A percentile compares a stretch with the other conserved stretches of the same genome.
phyloP scores from a whole-genome alignment of 2,113 vertebrate genomes.

The Quiscalus mexicanus region DNA sequence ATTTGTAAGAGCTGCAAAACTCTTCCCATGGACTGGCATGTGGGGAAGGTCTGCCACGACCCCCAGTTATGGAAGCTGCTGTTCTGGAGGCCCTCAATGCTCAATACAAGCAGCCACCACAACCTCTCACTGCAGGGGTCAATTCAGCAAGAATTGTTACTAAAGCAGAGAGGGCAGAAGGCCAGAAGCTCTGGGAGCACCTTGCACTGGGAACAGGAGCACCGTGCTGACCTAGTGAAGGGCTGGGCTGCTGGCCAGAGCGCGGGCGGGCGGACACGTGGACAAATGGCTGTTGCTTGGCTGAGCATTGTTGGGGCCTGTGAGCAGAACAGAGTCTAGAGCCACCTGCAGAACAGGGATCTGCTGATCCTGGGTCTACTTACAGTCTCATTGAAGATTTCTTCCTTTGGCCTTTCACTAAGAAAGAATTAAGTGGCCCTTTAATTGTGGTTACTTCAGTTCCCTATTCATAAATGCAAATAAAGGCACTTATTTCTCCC shows the following conservation, averaged over 20 bases:
- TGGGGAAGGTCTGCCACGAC: not conserved
- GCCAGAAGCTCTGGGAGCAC: not conserved
- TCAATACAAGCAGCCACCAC: not conserved
- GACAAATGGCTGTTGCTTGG: not conserved
- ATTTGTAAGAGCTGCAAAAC: not conserved
- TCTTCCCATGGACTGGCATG: not conserved
- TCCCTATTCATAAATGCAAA: constrained; percentile 21
- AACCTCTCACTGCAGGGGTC: accelerated
- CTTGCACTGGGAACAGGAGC: not conserved
- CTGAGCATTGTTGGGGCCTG: not conserved
- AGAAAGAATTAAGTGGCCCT: not conserved
- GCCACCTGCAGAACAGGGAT: not conserved
- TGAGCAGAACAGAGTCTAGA: not conserved
- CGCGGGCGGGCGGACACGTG: accelerated
- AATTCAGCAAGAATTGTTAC: not conserved
- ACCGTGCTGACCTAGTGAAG: not conserved
- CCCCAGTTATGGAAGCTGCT: not conserved
- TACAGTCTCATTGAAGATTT: not conserved
- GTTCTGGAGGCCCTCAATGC: not conserved
- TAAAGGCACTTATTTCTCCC: not conserved
- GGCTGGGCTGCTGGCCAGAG: not conserved
- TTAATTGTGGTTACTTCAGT: not conserved
- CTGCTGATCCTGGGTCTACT: not conserved
- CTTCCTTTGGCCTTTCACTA: not conserved
- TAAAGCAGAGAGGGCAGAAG: not conserved